phyloP scores from a whole-genome alignment of 2,888 invertebrate species.

The Cabera pusaria region DNA sequence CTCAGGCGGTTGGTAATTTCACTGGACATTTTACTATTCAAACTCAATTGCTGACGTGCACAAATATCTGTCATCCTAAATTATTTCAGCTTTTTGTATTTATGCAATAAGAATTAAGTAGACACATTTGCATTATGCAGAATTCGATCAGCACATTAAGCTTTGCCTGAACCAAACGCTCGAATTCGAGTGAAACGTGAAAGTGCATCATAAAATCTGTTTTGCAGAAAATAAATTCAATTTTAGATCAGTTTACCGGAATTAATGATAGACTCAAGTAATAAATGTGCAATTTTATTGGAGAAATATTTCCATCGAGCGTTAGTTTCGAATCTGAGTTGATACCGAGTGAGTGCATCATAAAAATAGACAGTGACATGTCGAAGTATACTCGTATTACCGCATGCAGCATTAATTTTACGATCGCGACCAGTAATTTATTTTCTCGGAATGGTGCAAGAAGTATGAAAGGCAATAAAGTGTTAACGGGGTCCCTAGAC shows the following conservation, averaged over 20 bases:
- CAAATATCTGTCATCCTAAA: no score
- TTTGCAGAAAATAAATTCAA: conserved; percentile 27
- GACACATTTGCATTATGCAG: no score
- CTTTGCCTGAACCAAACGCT: no score
- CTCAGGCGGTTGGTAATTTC: no score
- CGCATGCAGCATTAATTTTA: conserved; percentile 75
- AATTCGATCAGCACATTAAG: no score
- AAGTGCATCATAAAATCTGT: conserved; percentile 25
- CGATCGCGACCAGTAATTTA: conserved; percentile 72
- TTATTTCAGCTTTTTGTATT: no score
- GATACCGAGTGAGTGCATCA: conserved; percentile 66
- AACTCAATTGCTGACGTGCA: no score
- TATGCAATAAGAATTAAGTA: no score
- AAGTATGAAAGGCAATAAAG: conserved; percentile 73
- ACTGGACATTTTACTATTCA: no score
- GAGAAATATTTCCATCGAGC: conserved; percentile 25
- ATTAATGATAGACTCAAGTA: conserved; percentile 25
- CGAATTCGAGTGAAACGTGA: conserved; percentile 18
- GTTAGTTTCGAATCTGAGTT: conserved; percentile 20
- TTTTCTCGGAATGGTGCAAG: conserved; percentile 74
- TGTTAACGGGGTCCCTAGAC: conserved; percentile 63
- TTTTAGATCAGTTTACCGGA: conserved; percentile 29
- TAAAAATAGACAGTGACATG: conserved; percentile 75
- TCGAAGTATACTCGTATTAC: conserved; percentile 69
- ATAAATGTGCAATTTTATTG: conserved; percentile 33